phyloP scores from a whole-genome alignment of 2,888 invertebrate genomes.

The Nasonovia ribisnigri region DNA sequence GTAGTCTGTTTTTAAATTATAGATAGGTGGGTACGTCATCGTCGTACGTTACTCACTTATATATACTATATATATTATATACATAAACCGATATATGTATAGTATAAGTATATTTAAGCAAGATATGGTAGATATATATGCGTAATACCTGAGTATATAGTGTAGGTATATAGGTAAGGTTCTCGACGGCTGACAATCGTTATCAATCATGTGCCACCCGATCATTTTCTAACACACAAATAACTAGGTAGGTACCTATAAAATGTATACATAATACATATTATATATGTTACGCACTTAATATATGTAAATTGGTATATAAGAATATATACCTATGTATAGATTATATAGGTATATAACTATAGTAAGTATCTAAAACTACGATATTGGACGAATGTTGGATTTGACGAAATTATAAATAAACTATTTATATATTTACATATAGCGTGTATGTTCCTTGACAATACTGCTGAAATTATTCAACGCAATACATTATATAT shows the following conservation, averaged over 20 bases:
- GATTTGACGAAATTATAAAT: neutral
- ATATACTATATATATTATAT: neutral
- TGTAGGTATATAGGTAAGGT: neutral
- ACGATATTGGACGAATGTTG: neutral
- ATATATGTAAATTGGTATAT: neutral
- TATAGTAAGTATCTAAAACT: neutral
- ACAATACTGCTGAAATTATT: neutral
- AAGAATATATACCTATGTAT: neutral
- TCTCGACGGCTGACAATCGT: neutral
- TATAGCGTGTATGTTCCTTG: neutral
- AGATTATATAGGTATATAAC: neutral
- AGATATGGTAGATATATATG: no score
- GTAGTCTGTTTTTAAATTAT: conserved; percentile 13
- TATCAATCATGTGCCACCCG: neutral
- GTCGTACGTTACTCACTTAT: neutral
- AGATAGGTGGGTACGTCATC: neutral
- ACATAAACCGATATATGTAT: neutral
- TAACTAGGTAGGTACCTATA: no score
- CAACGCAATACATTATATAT: neutral
- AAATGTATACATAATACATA: no score
- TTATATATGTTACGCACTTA: neutral
- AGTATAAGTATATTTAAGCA: no score
- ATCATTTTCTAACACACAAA: neutral
- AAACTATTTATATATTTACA: neutral
- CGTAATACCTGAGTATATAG: neutral